Base-by-base conservation (phyloP, 2,797 vertebrate genomes). In the Novumbra hubbsi region DNA sequence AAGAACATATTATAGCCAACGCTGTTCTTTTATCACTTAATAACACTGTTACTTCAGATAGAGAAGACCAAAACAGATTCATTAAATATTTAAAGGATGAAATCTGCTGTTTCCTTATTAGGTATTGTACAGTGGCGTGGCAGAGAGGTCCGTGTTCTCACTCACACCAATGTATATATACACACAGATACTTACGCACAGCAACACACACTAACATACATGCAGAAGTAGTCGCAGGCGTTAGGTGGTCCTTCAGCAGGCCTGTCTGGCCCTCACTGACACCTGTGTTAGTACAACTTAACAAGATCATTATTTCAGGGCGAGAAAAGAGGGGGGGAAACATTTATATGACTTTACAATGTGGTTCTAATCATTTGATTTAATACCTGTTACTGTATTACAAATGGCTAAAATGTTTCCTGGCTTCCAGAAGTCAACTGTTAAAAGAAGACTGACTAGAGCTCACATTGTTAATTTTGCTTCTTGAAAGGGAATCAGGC, bases 321-420 rank as follows among this genome's bases (percentile, higher is more conserved):
- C 21, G 55, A 24, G 19, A 27, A 45, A 45, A 7, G 12, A 8
- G 55, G 24, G 24, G 21, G 3, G 24, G 2, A 24, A 60, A 60
- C 12, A 8, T 60, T 27, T 21, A n/a, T 11, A 60, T 60, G 9
- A 4, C 9, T 11, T 60, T 12, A 14, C 11, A 60, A 14, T 60
- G 21, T 60, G 55, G 21, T 60, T 60, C 11, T 60, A 60, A 60
- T 24, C 3, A 1, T 60, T 14, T 60, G 55, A 24, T 60, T 60
- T 60, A 24, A 27, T 60, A 60, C 55, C 55, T 60, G 55, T 60
- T 60, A 60, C 55, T 60, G 55, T 27, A 60, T 60, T 60, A 60
- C 55, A 27, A 4, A 60, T 60, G 55, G 24, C 21, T 60, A 12
- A 60, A 27, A 60, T 24, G 55, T 24, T 60, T 4, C 9, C 55